Evolutionary conservation across 2,113 vertebrate species (phyloP).

Genomic region (Stegostoma tigrinum): DNA sequence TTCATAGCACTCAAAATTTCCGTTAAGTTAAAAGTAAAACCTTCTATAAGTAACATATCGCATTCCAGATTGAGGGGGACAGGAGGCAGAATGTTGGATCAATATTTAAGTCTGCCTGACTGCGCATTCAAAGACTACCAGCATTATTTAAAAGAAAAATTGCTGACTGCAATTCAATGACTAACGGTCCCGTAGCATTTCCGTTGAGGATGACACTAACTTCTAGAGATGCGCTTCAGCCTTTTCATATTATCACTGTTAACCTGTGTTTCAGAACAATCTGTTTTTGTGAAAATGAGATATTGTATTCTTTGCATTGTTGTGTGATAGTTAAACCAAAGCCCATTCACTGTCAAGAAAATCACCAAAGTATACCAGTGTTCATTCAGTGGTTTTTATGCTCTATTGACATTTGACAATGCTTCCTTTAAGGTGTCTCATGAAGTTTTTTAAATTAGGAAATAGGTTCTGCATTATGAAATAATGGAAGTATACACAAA

Average conservation of each 20-base stretch:
- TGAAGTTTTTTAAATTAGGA: neutral
- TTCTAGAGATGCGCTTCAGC: neutral
- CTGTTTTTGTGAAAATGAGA: neutral
- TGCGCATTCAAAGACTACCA: neutral
- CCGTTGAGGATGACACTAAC: neutral
- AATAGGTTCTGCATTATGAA: neutral
- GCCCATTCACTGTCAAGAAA: neutral
- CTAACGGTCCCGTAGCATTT: neutral
- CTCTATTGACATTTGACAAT: neutral
- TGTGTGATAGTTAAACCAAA: neutral
- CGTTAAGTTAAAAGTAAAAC: neutral
- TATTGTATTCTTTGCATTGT: neutral
- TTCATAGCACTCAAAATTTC: neutral
- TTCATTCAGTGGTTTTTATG: neutral
- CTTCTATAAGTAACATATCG: neutral
- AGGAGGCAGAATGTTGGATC: neutral
- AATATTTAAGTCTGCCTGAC: neutral
- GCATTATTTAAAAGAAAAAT: neutral
- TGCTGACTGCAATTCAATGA: conserved; percentile 19
- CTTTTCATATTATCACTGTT: neutral
- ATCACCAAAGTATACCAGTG: neutral
- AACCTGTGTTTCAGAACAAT: neutral
- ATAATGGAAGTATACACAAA: neutral
- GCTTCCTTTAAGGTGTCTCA: neutral
- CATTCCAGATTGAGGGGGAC: neutral